Evolutionary conservation across 2,113 vertebrate species (phyloP).

Genomic region (Ptilonorhynchus violaceus): DNA sequence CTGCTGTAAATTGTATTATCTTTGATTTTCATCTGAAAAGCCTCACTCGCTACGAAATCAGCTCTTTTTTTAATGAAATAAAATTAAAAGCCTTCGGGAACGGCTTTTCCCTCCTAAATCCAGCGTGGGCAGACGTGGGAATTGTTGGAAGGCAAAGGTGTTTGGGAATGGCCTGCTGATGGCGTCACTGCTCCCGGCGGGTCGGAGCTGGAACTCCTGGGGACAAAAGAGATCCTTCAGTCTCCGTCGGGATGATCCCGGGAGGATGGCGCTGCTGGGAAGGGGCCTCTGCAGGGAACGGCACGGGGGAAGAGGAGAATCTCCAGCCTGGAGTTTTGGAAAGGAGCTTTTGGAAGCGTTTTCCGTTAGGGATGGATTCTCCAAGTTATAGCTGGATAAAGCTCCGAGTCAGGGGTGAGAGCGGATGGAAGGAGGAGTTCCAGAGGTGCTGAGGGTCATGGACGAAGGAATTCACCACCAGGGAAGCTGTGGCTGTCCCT

Average conservation of each 20-base stretch:
- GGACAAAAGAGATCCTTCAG: neutral
- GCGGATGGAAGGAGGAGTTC: too few species aligned
- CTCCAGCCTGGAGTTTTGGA: neutral
- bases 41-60: neutral
- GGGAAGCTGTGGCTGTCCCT: neutral
- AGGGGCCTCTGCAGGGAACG: neutral
- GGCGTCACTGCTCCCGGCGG: neutral
- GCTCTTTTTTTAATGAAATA: neutral
- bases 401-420: too few species aligned
- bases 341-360: neutral
- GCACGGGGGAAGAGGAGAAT: accelerated
- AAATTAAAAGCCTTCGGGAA: neutral
- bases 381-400: too few species aligned
- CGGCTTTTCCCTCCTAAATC: neutral
- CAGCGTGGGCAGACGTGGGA: neutral
- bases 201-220: neutral
- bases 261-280: neutral
- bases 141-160: neutral
- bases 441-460: too few species aligned
- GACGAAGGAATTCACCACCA: too few species aligned
- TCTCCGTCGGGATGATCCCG: accelerated
- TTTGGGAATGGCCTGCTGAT: neutral
- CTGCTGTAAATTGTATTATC: neutral
- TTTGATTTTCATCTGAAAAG: neutral
- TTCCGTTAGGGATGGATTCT: neutral